Conservation (phyloP, 1,140 invertebrate species). For the Vanessa atalanta region DNA sequence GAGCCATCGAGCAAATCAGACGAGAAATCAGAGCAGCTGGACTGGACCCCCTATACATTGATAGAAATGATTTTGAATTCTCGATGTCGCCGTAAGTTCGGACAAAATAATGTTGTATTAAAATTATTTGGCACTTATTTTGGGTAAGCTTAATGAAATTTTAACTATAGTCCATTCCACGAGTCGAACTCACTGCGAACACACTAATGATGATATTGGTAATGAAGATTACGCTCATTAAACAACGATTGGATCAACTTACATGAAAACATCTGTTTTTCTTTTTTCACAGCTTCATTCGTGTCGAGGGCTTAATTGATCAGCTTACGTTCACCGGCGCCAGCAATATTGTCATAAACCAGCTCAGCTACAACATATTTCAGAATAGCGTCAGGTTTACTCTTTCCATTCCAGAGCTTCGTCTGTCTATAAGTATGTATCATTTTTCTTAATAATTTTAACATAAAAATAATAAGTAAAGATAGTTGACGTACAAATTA, state of each 20-base stretch:
- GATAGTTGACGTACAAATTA: no score
- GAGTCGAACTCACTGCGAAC: no score
- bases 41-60: conserved; percentile 47
- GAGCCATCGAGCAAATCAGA: conserved; percentile 38
- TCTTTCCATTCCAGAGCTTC: conserved; percentile 49
- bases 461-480: no score
- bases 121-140: no score
- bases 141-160: no score
- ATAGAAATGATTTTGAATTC: conserved; percentile 1
- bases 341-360: conserved; percentile 55
- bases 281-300: conserved; percentile 43
- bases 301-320: conserved; percentile 30
- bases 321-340: conserved; percentile 45
- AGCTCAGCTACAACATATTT: conserved; percentile 42
- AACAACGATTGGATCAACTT: no score
- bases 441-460: neutral
- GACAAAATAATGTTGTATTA: no score
- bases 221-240: no score
- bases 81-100: no score
- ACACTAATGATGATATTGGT: no score
- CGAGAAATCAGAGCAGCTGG: conserved; percentile 41
- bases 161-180: no score
- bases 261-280: no score
- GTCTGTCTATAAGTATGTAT: conserved; percentile 48
- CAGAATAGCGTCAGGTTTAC: conserved; percentile 46